These are phyloP conservation scores for Parazoanthus darwini DNA, from an alignment of 92 coral and sea anemone genomes.

Conservation along the genomic window DNA sequence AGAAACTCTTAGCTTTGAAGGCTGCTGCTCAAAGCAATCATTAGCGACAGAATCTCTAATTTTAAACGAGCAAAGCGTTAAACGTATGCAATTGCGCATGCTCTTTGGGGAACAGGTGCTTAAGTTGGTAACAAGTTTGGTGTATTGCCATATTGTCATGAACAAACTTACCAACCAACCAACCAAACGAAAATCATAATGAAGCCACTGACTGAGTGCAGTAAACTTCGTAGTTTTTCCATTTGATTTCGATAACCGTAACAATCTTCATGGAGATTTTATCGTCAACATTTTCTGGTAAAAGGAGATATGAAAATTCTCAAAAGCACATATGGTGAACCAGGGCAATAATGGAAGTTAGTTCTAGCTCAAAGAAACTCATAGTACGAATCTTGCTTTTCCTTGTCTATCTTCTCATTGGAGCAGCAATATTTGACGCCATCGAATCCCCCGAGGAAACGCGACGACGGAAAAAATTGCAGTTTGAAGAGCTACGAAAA, in stretches of 20 bases:
- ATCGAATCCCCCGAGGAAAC: slow-evolving; percentile 70
- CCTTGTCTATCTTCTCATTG: slow-evolving; percentile 85
- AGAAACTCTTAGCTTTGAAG: not conserved
- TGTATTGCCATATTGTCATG: slow-evolving; percentile 76
- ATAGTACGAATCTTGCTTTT: slow-evolving; percentile 83
- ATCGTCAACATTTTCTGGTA: slow-evolving; percentile 21
- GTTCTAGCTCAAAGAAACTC: slow-evolving; percentile 88
- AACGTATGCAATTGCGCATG: slow-evolving; percentile 53
- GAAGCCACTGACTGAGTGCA: slow-evolving; percentile 5
- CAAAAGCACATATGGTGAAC: slow-evolving; percentile 37
- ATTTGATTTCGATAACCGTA: not conserved
- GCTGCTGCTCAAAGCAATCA: slow-evolving; percentile 20
- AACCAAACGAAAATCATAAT: slow-evolving; percentile 40
- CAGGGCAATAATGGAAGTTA: slow-evolving; percentile 76
- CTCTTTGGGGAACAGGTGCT: slow-evolving; percentile 72
- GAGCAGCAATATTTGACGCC: slow-evolving; percentile 84
- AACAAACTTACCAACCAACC: slow-evolving; percentile 81
- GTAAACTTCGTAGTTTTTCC: not conserved
- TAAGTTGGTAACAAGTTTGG: slow-evolving; percentile 53
- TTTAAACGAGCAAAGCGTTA: slow-evolving; percentile 28
- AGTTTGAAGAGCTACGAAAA: slow-evolving; percentile 47
- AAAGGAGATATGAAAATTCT: slow-evolving; percentile 28
- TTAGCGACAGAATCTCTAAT: slow-evolving; percentile 39
- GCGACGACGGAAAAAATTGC: slow-evolving; percentile 19
- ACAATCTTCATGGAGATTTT: slow-evolving; percentile 17